Percentiles rank a stretch among this genome's conserved stretches.
Conservation (phyloP, 2,113 vertebrate species). For the Tragelaphus imberbis region DNA sequence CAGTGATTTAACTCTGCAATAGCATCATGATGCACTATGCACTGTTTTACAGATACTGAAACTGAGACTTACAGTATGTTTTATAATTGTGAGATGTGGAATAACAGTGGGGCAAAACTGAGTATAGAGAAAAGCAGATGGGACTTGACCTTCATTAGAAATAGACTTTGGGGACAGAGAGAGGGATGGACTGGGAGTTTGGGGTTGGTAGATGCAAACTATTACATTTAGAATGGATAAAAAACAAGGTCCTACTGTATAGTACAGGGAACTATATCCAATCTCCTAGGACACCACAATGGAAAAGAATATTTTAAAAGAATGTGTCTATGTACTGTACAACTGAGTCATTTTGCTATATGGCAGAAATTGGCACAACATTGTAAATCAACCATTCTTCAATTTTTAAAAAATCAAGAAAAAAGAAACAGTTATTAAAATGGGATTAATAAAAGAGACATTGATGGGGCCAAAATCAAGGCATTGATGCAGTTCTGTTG, state of each 20-base stretch:
- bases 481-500: background rate
- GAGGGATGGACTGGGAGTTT: background rate
- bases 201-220: background rate
- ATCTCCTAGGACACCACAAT: background rate
- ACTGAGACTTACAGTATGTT: background rate
- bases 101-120: background rate
- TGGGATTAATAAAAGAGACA: background rate
- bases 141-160: background rate
- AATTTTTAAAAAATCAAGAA: background rate
- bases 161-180: background rate
- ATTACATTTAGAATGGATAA: background rate
- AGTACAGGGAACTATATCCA: background rate
- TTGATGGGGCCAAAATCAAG: background rate
- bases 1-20: background rate
- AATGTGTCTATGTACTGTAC: background rate
- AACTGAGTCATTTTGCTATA: background rate
- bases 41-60: background rate
- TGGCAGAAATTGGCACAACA: background rate
- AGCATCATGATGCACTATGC: background rate
- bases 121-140: background rate
- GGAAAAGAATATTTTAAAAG: background rate
- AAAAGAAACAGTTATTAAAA: background rate
- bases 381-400: background rate
- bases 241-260: background rate
- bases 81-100: background rate